A percentile compares a stretch with the other conserved stretches of the same genome.
Conservation (phyloP, 2,888 invertebrate genomes). For the Himalopsyche japonica region DNA sequence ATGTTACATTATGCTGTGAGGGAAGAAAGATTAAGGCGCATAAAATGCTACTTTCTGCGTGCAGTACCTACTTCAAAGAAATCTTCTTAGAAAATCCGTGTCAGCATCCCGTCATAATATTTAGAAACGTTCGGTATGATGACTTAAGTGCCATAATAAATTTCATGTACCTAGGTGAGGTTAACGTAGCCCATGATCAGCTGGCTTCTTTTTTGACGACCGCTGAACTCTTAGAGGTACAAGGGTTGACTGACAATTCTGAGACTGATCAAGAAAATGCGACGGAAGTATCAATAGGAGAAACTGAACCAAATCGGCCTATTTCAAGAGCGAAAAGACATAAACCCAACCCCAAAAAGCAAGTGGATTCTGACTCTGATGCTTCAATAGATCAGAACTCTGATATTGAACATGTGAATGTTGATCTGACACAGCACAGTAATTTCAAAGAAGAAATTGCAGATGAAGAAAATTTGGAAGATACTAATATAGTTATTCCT, state of each 20-base stretch:
- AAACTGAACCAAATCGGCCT: not conserved
- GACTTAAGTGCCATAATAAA: conserved; percentile 78
- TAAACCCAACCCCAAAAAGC: conserved; percentile 15
- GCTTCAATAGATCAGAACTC: not conserved
- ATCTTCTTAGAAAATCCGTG: conserved; percentile 77
- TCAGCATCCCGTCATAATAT: conserved; percentile 79
- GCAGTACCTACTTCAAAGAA: conserved; percentile 78
- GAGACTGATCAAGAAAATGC: conserved; percentile 17
- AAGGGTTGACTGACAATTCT: conserved; percentile 68
- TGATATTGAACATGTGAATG: not conserved
- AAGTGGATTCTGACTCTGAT: not conserved
- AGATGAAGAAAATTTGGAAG: not conserved
- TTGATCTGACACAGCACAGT: not conserved
- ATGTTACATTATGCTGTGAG: conserved; percentile 85
- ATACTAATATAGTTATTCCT: not conserved
- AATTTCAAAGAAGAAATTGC: conserved; percentile 12
- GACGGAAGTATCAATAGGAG: conserved; percentile 4
- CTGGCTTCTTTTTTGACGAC: conserved; percentile 77
- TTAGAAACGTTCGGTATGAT: conserved; percentile 76
- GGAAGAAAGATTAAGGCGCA: conserved; percentile 83
- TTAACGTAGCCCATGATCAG: conserved; percentile 79
- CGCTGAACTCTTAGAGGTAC: conserved; percentile 75
- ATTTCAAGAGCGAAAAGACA: conserved; percentile 11
- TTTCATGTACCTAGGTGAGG: conserved; percentile 84
- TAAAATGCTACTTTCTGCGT: conserved; percentile 82